phyloP scores from a whole-genome alignment of 2,888 invertebrate genomes.

The Archips crataeganus region DNA sequence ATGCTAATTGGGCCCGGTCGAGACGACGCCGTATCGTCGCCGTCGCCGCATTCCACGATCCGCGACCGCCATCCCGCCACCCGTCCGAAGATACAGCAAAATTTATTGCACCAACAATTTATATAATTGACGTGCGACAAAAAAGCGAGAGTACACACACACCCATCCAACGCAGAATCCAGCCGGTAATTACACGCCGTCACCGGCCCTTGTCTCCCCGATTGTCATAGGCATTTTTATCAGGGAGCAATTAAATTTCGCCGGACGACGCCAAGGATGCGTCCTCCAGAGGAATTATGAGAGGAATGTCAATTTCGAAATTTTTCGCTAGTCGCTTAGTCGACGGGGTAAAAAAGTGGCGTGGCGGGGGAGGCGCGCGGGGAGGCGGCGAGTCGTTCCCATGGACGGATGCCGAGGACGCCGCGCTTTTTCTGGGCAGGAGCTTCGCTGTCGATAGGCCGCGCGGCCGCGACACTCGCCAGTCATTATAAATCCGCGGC shows the following conservation, averaged over 20 bases:
- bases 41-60: slow-evolving; percentile 65
- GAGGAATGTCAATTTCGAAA: slow-evolving; percentile 83
- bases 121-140: slow-evolving; percentile 84
- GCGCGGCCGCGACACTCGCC: slow-evolving; percentile 73
- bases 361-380: slow-evolving; percentile 54
- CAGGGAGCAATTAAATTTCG: slow-evolving; percentile 71
- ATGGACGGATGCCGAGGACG: slow-evolving; percentile 74
- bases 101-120: slow-evolving; percentile 85
- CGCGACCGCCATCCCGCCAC: slow-evolving; percentile 62
- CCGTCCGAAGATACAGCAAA: slow-evolving; percentile 81
- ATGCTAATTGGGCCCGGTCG: slow-evolving; percentile 82
- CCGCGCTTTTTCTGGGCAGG: slow-evolving; percentile 70
- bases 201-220: slow-evolving; percentile 60
- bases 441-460: slow-evolving; percentile 69
- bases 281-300: slow-evolving; percentile 79
- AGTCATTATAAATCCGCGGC: slow-evolving; percentile 82
- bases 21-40: slow-evolving; percentile 68
- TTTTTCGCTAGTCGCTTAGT: slow-evolving; percentile 81
- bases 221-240: slow-evolving; percentile 76
- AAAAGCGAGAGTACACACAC: slow-evolving; percentile 81
- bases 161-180: slow-evolving; percentile 75
- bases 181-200: slow-evolving; percentile 75
- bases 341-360: slow-evolving; percentile 67
- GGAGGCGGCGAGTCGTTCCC: slow-evolving; percentile 57
- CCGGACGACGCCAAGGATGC: slow-evolving; percentile 73